Evolutionary conservation across 2,888 invertebrate genomes (phyloP).

Genomic region (Trilocha varians): DNA sequence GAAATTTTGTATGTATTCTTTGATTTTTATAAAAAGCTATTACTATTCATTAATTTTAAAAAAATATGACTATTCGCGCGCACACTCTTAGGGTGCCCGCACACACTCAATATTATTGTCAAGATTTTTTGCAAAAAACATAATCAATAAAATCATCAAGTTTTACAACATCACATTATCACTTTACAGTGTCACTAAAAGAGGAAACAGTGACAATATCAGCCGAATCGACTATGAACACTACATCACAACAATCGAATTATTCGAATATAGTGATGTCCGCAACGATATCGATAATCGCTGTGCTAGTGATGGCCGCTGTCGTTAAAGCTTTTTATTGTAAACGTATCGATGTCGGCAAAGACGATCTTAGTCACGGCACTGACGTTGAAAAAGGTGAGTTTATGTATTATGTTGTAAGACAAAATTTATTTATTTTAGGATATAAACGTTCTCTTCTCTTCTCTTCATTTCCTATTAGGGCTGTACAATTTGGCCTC

Average conservation of each 20-base stretch:
- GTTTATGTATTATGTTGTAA: background rate
- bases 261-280: conserved; percentile 39
- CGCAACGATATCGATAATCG: conserved; percentile 32
- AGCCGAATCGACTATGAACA: conserved; percentile 49
- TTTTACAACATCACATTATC: background rate
- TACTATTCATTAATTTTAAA: too few species aligned
- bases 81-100: too few species aligned
- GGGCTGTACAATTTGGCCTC: too few species aligned
- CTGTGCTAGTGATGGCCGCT: conserved; percentile 33
- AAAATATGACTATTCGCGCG: too few species aligned
- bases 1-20: too few species aligned
- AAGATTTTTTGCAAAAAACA: too few species aligned
- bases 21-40: too few species aligned
- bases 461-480: too few species aligned
- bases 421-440: too few species aligned
- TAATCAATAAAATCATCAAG: too few species aligned
- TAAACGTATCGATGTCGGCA: conserved; percentile 21
- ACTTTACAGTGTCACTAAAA: conserved; percentile 35
- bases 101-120: too few species aligned
- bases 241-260: conserved; percentile 21
- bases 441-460: too few species aligned
- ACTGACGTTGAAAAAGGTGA: conserved; percentile 49
- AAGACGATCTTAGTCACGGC: conserved; percentile 28
- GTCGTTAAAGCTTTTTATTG: conserved; percentile 42
- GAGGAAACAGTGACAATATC: conserved; percentile 50